Evolutionary conservation across 92 coral and sea anemone species (phyloP).

Genomic region (Porites lobata): DNA sequence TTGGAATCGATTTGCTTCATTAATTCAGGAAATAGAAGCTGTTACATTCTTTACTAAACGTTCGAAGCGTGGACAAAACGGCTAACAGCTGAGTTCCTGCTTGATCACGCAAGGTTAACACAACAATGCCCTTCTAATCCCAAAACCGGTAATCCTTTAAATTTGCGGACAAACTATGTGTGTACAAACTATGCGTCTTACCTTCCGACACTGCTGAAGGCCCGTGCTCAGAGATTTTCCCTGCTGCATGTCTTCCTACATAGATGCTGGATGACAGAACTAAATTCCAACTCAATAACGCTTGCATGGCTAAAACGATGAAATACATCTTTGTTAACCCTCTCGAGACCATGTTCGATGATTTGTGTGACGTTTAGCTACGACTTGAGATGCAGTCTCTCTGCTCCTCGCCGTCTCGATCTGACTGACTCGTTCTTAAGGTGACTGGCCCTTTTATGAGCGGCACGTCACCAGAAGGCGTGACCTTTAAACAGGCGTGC

Average conservation of each 20-base stretch:
- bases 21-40: neutral
- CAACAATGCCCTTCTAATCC: neutral
- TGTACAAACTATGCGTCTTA: neutral
- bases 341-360: constrained; percentile 14
- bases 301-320: neutral
- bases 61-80: neutral
- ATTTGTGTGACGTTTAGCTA: neutral
- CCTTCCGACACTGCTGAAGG: constrained; percentile 36
- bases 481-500: neutral
- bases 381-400: neutral
- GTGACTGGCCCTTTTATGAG: neutral
- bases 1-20: neutral
- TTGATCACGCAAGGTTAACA: neutral
- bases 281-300: neutral
- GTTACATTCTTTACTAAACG: neutral
- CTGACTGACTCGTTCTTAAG: neutral
- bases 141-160: constrained; percentile 11
- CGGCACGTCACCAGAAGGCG: neutral
- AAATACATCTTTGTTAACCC: constrained; percentile 11
- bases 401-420: neutral
- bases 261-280: constrained; percentile 33
- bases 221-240: constrained; percentile 5
- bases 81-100: neutral
- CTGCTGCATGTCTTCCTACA: constrained; percentile 51
- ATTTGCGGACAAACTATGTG: neutral